Base-by-base conservation (phyloP, 2,888 invertebrate species). In the Muschampia plurimacula region DNA sequence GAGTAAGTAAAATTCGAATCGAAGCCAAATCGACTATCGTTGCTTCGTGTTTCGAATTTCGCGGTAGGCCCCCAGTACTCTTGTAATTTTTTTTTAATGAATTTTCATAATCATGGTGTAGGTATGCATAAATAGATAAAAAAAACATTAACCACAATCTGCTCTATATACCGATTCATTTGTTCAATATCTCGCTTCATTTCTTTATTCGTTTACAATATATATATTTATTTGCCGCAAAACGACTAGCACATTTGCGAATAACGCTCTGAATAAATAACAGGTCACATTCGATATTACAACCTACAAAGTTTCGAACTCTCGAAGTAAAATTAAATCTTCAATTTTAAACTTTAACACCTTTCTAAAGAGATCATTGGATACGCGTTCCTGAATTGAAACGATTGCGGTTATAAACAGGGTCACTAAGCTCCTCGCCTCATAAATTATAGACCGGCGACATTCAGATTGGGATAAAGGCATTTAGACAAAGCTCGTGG, bases 361-460 rank as follows among this genome's bases (percentile, higher is more conserved):
- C 28, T 49, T 28, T 0, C 2, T 2, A 66, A 55, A 72, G 41
- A n/a, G 39, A 67, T 62, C 49, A 36, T 39, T n/a, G 39, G 12
- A 49, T 39, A 22, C 12, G 71, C 46, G 28, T 59, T 59, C 8
- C 46, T 59, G 49, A 49, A 66, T 65, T 60, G 66, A 49, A 66
- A 71, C 60, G 22, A 70, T 39, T 66, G 44, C 52, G 44, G 81
- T 79, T 82, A 85, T 85, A 84, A 87, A 87, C 86, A 85, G 85
- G 62, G 55, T 63, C 67, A 44, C 74, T 89, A 88, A 89, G 89
- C 88, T 81, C 79, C 77, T 77, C 78, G 75, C 74, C 80, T 82
- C 85, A 86, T 92, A 91, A 91, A 91, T 92, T 90, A 90, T 88
- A 80, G 82, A 84, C 79, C 84, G 79, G 84, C 82, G 90, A 90